Conservation (phyloP, 2,888 invertebrate genomes). For the Lasioglossum oenotherae region DNA sequence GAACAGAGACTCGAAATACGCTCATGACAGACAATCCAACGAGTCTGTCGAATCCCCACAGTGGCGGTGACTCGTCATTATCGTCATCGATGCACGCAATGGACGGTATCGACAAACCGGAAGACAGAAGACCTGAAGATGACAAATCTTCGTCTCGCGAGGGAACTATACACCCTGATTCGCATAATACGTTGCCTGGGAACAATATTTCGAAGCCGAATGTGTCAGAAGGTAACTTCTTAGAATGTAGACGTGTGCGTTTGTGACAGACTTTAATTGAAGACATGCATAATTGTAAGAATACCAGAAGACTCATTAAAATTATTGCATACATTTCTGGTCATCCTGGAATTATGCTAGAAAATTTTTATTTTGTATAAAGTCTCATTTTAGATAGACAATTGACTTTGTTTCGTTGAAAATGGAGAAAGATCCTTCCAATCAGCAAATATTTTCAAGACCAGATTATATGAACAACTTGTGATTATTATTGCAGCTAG, state of each 20-base stretch:
- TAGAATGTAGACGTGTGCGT: not conserved
- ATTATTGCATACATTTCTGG: too few species aligned
- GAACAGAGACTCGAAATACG: not conserved
- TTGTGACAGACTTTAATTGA: too few species aligned
- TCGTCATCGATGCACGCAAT: not conserved
- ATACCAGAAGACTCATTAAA: too few species aligned
- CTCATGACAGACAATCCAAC: not conserved
- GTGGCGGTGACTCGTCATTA: not conserved
- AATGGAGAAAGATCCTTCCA: too few species aligned
- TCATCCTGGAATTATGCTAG: too few species aligned
- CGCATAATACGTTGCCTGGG: not conserved
- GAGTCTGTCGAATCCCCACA: not conserved
- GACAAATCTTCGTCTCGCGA: not conserved
- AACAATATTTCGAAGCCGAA: not conserved
- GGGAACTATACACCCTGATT: slow-evolving; percentile 34
- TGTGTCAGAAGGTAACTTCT: not conserved
- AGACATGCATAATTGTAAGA: too few species aligned
- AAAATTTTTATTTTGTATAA: too few species aligned
- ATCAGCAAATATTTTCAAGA: not conserved
- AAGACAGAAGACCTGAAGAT: not conserved
- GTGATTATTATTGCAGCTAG: not conserved
- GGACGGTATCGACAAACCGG: not conserved
- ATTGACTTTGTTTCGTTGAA: too few species aligned
- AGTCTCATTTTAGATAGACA: too few species aligned
- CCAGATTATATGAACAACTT: not conserved